Conservation (phyloP, 64 coral and sea anemone species). For the Pocillopora verrucosa region DNA sequence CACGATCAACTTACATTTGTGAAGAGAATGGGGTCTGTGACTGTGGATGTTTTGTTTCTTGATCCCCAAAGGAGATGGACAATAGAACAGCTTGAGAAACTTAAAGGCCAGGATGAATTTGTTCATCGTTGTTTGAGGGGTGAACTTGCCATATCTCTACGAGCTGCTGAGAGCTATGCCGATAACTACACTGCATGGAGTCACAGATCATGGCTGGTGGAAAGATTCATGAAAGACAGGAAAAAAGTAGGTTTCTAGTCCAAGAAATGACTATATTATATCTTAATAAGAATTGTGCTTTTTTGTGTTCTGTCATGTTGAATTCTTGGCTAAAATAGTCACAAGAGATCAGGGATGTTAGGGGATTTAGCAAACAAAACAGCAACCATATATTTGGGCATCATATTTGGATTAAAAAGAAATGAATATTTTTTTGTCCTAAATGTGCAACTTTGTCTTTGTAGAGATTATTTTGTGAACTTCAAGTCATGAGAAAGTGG, state of each 20-base stretch:
- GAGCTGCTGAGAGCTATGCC: constrained; percentile 68
- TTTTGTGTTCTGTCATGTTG: no score
- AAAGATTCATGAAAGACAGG: constrained; percentile 62
- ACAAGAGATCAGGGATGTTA: no score
- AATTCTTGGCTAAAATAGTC: no score
- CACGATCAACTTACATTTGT: no score
- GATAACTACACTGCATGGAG: constrained; percentile 92
- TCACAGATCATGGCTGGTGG: constrained; percentile 75
- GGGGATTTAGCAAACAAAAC: no score
- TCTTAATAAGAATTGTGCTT: no score
- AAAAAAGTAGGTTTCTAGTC: constrained; percentile 61
- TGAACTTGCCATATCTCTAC: constrained; percentile 63
- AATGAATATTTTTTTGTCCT: not conserved
- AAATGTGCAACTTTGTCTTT: not conserved
- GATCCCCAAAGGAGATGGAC: constrained; percentile 58
- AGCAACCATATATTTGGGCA: not conserved
- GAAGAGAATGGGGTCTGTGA: no score
- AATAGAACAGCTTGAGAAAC: constrained; percentile 54
- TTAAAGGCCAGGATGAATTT: constrained; percentile 49
- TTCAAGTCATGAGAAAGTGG: constrained; percentile 65
- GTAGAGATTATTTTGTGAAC: constrained; percentile 72
- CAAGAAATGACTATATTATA: not conserved
- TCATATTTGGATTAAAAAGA: not conserved
- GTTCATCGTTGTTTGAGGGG: constrained; percentile 50
- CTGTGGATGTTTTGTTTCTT: not conserved